These are phyloP conservation scores for Neoitamus cyanurus DNA, from an alignment of 2,888 invertebrate species.

Conservation along the genomic window DNA sequence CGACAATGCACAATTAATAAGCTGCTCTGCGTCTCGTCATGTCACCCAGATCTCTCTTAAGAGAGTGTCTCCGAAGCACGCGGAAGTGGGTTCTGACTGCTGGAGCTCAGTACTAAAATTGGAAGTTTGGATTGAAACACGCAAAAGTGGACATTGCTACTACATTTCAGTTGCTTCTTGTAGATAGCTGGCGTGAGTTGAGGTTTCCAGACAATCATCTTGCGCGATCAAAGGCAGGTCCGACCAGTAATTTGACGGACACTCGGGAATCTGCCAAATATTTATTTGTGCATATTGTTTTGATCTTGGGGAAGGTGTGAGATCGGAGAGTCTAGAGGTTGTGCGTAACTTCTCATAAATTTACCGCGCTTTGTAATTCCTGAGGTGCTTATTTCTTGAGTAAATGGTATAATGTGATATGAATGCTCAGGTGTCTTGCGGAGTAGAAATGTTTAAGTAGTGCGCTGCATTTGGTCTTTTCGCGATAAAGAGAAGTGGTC, in stretches of 20 bases:
- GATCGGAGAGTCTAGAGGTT: not conserved
- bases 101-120: not conserved
- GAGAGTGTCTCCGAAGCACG: not conserved
- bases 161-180: not conserved
- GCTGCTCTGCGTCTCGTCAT: not conserved
- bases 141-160: not conserved
- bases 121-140: not conserved
- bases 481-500: not conserved
- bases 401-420: not conserved
- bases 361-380: not conserved
- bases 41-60: not conserved
- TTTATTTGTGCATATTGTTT: too few species aligned
- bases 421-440: not conserved
- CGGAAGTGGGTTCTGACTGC: not conserved
- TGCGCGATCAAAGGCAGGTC: too few species aligned
- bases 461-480: not conserved
- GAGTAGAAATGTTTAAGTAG: not conserved
- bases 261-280: too few species aligned
- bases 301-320: not conserved
- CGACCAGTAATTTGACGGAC: too few species aligned
- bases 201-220: not conserved
- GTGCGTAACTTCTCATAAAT: not conserved
- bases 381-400: slow-evolving; percentile 16
- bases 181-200: not conserved
- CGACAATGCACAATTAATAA: not conserved